Evolutionary conservation across 2,113 vertebrate genomes (phyloP), one percentile per base, ranked within the genome.

Genomic region (Archilochus colubris): DNA sequence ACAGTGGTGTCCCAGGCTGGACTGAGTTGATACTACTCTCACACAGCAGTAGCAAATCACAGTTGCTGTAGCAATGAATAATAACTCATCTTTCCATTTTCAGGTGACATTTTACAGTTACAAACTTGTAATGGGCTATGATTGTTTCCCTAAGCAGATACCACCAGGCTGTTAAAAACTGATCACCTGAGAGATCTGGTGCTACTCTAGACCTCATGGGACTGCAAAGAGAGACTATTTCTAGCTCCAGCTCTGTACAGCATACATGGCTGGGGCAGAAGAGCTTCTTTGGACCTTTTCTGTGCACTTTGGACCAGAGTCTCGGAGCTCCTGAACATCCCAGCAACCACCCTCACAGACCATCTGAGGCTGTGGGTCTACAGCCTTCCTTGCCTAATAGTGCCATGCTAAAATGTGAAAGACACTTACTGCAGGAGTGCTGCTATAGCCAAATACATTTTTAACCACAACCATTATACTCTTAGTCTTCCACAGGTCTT

Each of bases 191-290:
- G 28, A 77, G 23, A 11, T 43, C 24, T 75, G 73, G 15, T 74
- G 20, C 14, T 12, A 19, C 28, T 36, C 31, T 53, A 28, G 21
- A 61, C 14, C 57, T 64, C 21, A 9, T 28, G 36, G 0, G 0
- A 22, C n/a, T 23, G 9, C 24, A 24, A 10, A 91, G 33, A 50
- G 40, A 21, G 27, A 9, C 6, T 59, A 0, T 61, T 91, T 86
- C 64, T 61, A 44, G 11, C 61, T 74, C 48, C 0, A 2, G 7
- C 14, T 36, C 23, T 80, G 8, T 28, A 40, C 0, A 1, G 46
- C 2, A 1, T 33, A n/a, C 28, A 30, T 66, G 30, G 8, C 17
- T 70, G 24, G 23, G 25, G 31, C 24, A 81, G 54, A 73, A 80
- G 40, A 64, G 10, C 14, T 54, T 64, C 66, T 77, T 46, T 43